A percentile compares a stretch with the other conserved stretches of the same genome.
Conservation (phyloP, 2,888 invertebrate genomes). For the Morpho achilles region DNA sequence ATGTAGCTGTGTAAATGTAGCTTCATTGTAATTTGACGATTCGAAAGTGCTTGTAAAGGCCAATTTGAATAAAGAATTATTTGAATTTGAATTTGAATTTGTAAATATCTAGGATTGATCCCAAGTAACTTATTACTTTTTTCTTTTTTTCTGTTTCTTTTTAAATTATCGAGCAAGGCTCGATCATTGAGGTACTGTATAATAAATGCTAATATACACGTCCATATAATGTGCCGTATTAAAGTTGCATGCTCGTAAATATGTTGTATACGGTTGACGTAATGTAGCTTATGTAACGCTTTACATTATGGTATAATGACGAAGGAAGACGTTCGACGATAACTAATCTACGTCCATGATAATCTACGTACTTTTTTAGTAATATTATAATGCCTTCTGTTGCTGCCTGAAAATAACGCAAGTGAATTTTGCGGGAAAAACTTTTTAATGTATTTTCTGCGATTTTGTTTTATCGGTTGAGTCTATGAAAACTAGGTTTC, state of each 20-base stretch:
- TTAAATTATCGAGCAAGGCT: no score
- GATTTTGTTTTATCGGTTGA: no score
- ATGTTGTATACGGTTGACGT: conserved; percentile 6
- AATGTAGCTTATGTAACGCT: conserved; percentile 14
- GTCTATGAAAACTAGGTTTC: no score
- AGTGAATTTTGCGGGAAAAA: background rate
- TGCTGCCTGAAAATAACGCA: background rate
- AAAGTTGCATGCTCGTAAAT: conserved; percentile 4
- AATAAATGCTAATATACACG: background rate
- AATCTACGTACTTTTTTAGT: background rate
- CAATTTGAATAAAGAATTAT: no score
- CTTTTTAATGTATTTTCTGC: no score
- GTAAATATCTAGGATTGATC: no score
- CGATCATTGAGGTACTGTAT: background rate
- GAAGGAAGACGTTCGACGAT: conserved; percentile 8
- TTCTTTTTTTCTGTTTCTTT: no score
- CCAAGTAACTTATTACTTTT: no score
- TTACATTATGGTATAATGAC: conserved; percentile 13
- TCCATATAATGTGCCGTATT: conserved; percentile 5
- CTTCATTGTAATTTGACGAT: no score
- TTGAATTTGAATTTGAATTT: no score
- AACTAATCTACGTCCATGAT: background rate
- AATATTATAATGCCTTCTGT: conserved; percentile 8
- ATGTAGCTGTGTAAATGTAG: no score
- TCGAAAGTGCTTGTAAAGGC: no score